A percentile compares a stretch with the other conserved stretches of the same genome.
Conservation (phyloP, 2,113 vertebrate genomes). For the Chloropsis cyanopogon region DNA sequence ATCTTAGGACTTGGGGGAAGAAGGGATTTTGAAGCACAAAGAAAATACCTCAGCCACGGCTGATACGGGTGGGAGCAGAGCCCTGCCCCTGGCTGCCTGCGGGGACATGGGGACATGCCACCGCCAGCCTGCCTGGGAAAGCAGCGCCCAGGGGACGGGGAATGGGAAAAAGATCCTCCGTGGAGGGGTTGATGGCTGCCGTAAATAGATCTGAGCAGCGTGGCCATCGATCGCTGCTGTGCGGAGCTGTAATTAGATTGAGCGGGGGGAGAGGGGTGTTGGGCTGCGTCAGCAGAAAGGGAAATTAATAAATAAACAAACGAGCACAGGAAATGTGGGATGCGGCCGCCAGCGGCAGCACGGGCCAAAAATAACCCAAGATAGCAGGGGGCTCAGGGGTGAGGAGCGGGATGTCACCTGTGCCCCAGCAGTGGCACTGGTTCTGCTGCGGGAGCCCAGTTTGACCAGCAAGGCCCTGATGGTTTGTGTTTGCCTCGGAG, state of each 20-base stretch:
- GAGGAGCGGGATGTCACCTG: neutral
- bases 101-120: neutral
- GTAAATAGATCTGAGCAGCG: slow-evolving; percentile 84
- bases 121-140: neutral
- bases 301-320: slow-evolving; percentile 58
- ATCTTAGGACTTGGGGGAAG: neutral
- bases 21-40: neutral
- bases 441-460: neutral
- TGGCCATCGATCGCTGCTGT: slow-evolving; percentile 81
- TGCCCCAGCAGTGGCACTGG: accelerated
- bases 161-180: slow-evolving; percentile 78
- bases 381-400: neutral
- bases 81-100: neutral
- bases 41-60: accelerated
- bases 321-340: neutral
- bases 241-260: slow-evolving; percentile 90
- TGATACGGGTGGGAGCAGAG: neutral
- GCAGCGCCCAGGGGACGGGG: slow-evolving; percentile 42
- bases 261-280: slow-evolving; percentile 65
- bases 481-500: neutral
- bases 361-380: neutral
- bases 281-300: slow-evolving; percentile 82
- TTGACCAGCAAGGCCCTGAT: neutral
- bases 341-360: accelerated
- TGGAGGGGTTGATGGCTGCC: slow-evolving; percentile 74